These are phyloP conservation scores for Spodoptera picta DNA, from an alignment of 2,888 invertebrate species.

Conservation along the genomic window DNA sequence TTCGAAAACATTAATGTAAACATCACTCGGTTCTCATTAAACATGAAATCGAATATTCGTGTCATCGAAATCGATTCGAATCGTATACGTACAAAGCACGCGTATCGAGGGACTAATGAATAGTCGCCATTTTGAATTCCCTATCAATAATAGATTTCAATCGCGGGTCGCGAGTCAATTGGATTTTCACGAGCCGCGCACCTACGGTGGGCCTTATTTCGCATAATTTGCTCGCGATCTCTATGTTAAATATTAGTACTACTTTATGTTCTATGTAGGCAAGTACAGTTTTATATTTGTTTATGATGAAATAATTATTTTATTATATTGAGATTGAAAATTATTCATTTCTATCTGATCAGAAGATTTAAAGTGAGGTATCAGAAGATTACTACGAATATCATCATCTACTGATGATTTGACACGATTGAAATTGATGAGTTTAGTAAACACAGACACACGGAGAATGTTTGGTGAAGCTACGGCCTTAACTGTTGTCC, in stretches of 20 bases:
- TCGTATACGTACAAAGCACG: conserved; percentile 63
- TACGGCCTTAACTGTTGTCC: too few species aligned
- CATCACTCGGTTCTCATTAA: conserved; percentile 57
- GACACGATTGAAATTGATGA: too few species aligned
- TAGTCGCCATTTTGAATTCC: conserved; percentile 71
- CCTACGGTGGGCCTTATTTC: conserved; percentile 48
- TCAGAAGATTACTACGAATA: too few species aligned
- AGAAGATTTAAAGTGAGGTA: too few species aligned
- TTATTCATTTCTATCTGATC: too few species aligned
- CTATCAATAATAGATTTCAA: conserved; percentile 76
- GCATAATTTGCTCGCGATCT: conserved; percentile 41
- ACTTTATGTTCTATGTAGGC: conserved; percentile 1
- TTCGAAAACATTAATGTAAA: conserved; percentile 49
- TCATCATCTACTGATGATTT: too few species aligned
- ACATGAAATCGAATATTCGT: conserved; percentile 61
- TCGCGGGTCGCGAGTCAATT: conserved; percentile 67
- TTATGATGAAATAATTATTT: neutral
- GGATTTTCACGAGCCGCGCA: conserved; percentile 61
- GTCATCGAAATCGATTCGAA: conserved; percentile 63
- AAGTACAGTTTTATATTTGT: conserved; percentile 5
- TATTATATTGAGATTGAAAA: too few species aligned
- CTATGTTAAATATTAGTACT: conserved; percentile 19
- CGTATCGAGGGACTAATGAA: conserved; percentile 71
- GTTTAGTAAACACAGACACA: too few species aligned
- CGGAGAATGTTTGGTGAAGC: too few species aligned